Base-by-base conservation (phyloP, 2,797 vertebrate species). In the Garrulus glandarius region DNA sequence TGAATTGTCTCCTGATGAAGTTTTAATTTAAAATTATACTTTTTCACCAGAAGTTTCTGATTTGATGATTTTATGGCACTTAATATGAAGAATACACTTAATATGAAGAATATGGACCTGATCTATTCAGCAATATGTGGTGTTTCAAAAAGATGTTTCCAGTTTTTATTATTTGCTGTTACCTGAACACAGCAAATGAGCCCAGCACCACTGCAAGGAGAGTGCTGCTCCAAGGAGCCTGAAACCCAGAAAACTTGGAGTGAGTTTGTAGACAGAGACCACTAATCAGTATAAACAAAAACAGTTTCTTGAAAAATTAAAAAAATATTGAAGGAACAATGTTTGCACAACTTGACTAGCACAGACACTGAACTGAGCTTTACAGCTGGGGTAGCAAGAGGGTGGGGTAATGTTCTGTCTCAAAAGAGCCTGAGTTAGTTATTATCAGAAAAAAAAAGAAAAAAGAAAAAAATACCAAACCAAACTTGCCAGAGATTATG, bases 1-100 rank as follows among this genome's bases (percentile, higher is more conserved):
- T 55, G 39, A 81, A 63, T 81, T 75, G 18, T 71, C 43, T 84
- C 37, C 36, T 27, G 7, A 53, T 77, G 1, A 74, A 52, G 7
- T 74, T 92, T 84, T 59, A 18, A 78, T 74, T 91, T 60, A 14
- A 71, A 90, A 72, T 46, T 1, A 41, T 34, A 60, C 5, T 79
- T 79, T 77, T 85, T 56, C 37, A 32, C 41, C 11, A 17, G 23
- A 74, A 74, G 21, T 22, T 88, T 91, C 59, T 26, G 9, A 56
- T 71, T 72, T 67, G 6, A 36, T 75, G 8, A 55, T 75, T 84
- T 89, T 84, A 34, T 37, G 30, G 41, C 49, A 81, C 52, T 64
- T 71, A 84, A 72, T 26, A 24, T 50, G 61, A 93, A 82, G 53
- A 76, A 56, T 78, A 88, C 63, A 34, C 52, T 64, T 71, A 84